Conservation (phyloP, 2,888 invertebrate genomes). For the Ectemnius cavifrons region DNA sequence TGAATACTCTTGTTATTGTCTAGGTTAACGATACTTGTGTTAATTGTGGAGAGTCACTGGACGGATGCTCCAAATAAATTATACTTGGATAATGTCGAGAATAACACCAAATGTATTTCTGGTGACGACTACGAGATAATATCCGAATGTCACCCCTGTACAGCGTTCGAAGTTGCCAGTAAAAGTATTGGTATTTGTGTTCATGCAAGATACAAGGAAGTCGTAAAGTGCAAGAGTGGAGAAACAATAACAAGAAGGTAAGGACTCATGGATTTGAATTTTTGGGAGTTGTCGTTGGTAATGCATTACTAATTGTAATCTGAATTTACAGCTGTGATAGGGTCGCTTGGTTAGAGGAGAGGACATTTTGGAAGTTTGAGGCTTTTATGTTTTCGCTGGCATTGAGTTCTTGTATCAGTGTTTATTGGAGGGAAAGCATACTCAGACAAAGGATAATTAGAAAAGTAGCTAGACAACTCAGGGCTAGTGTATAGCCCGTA, state of each 20-base stretch:
- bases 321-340: slow-evolving; percentile 86
- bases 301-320: neutral
- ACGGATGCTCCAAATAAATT: slow-evolving; percentile 83
- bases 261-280: neutral
- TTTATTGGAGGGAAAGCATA: slow-evolving; percentile 74
- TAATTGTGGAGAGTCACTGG: slow-evolving; percentile 90
- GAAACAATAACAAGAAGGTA: slow-evolving; percentile 89
- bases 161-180: slow-evolving; percentile 90
- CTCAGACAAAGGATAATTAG: slow-evolving; percentile 72
- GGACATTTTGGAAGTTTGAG: slow-evolving; percentile 91
- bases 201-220: slow-evolving; percentile 90
- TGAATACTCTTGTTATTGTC: slow-evolving; percentile 65
- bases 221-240: slow-evolving; percentile 88
- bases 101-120: slow-evolving; percentile 88
- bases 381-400: slow-evolving; percentile 84
- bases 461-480: slow-evolving; percentile 74
- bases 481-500: slow-evolving; percentile 62
- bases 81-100: slow-evolving; percentile 83
- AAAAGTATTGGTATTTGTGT: slow-evolving; percentile 90
- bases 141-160: slow-evolving; percentile 91
- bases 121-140: slow-evolving; percentile 86
- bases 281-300: no score
- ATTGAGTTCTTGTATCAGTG: slow-evolving; percentile 79
- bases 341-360: slow-evolving; percentile 90
- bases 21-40: slow-evolving; percentile 89